Evolutionary conservation across 2,113 vertebrate genomes (phyloP), one percentile per base, ranked within the genome.

Genomic region (Solea solea): DNA sequence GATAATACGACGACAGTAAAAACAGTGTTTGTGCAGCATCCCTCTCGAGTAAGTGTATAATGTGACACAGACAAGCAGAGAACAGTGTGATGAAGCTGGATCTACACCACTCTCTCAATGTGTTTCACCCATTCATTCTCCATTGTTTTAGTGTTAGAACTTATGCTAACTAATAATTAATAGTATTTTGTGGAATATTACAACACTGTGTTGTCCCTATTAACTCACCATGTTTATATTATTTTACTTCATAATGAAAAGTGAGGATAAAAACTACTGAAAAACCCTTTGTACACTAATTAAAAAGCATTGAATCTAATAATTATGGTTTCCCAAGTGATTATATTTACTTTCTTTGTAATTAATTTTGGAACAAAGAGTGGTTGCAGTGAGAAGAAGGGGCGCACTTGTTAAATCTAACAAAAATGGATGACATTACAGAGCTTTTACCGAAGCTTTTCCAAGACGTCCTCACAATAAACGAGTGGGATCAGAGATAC

Each of bases 41-140:
- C 58, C 41, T 46, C 71, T 64, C 55, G 72, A 69, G 72, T 68
- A 67, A 73, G 49, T 72, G 54, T 54, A 61, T 76, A 74, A 77
- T 75, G 65, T 78, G 75, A 82, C 72, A 71, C 27, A 74, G 57
- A 79, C 46, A 72, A 58, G 69, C 64, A 40, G 72, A 9, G 60
- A 65, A 44, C 63, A 69, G 66, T 50, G 69, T 34, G 69, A 60
- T 45, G 52, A 44, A 53, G 58, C 61, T 55, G 64, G 28, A 62
- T 55, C 41, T 70, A 48, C 48, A 68, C 52, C 10, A 61, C 64
- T 50, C 60, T 44, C 42, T 75, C 52, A 62, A 69, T 34, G 69
- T 78, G 67, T 27, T 48, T 16, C 48, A 46, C 39, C 52, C 40
- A 58, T 73, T 71, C n/a, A 69, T 64, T 60, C 39, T 60, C 25